Conservation (phyloP, 1,140 invertebrate species). For the Monochamus saltuarius region DNA sequence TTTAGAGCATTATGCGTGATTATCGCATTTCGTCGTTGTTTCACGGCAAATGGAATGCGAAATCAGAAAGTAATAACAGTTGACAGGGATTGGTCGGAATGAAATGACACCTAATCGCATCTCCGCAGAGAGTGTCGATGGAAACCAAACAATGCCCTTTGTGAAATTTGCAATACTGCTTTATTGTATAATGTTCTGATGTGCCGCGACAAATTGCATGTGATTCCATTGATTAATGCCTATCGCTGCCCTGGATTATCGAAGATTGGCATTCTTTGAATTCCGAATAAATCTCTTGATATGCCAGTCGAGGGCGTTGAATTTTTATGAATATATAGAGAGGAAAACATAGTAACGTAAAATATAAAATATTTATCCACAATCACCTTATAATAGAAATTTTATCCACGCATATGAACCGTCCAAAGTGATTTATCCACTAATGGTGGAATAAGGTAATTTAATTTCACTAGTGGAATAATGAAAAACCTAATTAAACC, state of each 20-base stretch:
- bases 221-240: conserved; percentile 15
- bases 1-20: no score
- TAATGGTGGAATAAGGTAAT: no score
- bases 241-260: conserved; percentile 12
- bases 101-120: conserved; percentile 19
- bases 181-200: conserved; percentile 8
- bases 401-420: no score
- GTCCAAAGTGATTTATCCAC: no score
- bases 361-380: no score
- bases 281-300: conserved; percentile 3
- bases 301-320: no score
- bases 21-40: neutral
- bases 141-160: conserved; percentile 17
- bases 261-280: conserved; percentile 7
- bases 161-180: conserved; percentile 18
- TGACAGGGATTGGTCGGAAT: conserved; percentile 19
- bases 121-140: conserved; percentile 8
- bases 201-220: conserved; percentile 21
- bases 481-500: no score
- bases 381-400: no score
- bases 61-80: conserved; percentile 15
- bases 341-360: no score
- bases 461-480: no score
- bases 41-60: conserved; percentile 11
- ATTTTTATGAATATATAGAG: no score